A percentile compares a stretch with the other conserved stretches of the same genome.
Conservation (phyloP, 2,113 vertebrate species). For the Microtus richardsoni region DNA sequence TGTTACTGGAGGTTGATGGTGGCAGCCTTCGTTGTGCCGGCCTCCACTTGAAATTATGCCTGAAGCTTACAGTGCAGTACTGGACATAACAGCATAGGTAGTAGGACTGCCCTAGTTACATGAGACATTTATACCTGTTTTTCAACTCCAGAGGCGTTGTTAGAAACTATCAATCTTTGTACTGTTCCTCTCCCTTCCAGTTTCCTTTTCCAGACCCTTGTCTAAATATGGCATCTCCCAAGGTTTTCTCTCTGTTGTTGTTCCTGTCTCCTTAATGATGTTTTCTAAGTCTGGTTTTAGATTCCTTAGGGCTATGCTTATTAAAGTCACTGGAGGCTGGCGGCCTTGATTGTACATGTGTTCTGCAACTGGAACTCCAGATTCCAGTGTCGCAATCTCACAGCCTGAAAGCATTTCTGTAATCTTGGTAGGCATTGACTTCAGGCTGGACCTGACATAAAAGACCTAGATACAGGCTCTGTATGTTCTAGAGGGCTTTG, state of each 20-base stretch:
- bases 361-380: conserved; percentile 50
- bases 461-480: background rate
- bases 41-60: background rate
- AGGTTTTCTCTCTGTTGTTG: conserved; percentile 16
- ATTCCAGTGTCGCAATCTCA: conserved; percentile 47
- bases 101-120: background rate
- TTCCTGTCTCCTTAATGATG: conserved; percentile 53
- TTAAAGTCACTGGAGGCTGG: conserved; percentile 6
- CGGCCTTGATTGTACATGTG: conserved; percentile 52
- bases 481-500: background rate
- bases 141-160: conserved; percentile 28
- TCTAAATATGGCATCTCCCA: conserved; percentile 38
- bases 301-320: conserved; percentile 43
- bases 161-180: background rate
- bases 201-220: conserved; percentile 62
- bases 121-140: conserved; percentile 6
- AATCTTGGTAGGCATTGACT: conserved; percentile 39
- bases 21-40: background rate
- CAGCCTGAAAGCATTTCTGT: conserved; percentile 58
- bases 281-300: conserved; percentile 34
- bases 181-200: conserved; percentile 34
- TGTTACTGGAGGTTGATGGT: conserved; percentile 35
- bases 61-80: background rate
- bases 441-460: background rate
- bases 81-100: background rate